Evolutionary conservation across 2,113 vertebrate species (phyloP).

Genomic region (Carlito syrichta): DNA sequence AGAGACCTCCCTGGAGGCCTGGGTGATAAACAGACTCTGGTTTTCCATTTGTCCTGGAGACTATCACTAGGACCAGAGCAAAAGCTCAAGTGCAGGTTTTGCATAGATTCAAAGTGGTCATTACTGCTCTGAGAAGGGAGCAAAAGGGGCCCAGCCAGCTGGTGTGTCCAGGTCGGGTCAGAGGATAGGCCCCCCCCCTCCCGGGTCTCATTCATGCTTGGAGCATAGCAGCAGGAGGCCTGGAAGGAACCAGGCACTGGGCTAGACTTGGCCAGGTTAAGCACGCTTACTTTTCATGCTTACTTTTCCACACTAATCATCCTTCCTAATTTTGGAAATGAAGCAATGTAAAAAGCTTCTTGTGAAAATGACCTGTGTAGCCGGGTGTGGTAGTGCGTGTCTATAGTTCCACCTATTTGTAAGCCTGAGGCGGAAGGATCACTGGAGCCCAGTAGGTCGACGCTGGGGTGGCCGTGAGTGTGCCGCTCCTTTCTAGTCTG

Average conservation of each 20-base stretch:
- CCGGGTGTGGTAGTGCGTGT: too few relatives aligned
- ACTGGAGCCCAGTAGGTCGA: too few relatives aligned
- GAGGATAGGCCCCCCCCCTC: too few relatives aligned
- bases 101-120: not conserved
- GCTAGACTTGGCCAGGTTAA: not conserved
- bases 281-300: not conserved
- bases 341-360: not conserved
- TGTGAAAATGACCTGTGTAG: not conserved
- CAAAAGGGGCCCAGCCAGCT: not conserved
- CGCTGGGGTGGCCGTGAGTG: too few relatives aligned
- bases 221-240: not conserved
- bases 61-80: not conserved
- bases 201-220: too few relatives aligned
- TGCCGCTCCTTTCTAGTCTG: too few relatives aligned
- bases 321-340: not conserved
- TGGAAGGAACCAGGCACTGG: not conserved
- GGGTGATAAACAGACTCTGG: not conserved
- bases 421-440: too few relatives aligned
- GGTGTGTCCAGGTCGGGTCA: not conserved
- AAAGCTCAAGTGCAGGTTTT: not conserved
- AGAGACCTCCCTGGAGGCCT: not conserved
- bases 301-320: not conserved
- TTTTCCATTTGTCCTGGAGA: not conserved
- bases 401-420: too few relatives aligned
- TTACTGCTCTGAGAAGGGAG: not conserved